Conservation (phyloP, 2,113 vertebrate species). For the Oreocharis arfaki region DNA sequence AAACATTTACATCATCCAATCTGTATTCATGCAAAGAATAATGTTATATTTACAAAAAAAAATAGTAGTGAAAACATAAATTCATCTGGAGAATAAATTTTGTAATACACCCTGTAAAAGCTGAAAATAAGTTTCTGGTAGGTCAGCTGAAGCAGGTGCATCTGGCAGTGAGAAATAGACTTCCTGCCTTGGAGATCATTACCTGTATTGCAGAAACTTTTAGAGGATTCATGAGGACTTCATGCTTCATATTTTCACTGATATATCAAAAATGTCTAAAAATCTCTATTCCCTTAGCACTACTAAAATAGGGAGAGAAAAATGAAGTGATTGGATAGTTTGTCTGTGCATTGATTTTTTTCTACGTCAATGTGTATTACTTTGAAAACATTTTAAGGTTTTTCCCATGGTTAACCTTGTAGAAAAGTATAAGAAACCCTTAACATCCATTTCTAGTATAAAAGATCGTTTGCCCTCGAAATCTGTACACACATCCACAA, state of each 20-base stretch:
- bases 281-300: not conserved
- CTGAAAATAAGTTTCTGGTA: not conserved
- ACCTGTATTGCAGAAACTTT: not conserved
- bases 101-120: not conserved
- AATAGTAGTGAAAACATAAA: not conserved
- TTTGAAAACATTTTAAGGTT: not conserved
- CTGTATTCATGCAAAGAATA: not conserved
- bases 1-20: not conserved
- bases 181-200: not conserved
- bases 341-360: not conserved
- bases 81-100: not conserved
- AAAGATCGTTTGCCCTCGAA: not conserved
- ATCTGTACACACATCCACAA: fast-evolving
- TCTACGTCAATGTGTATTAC: not conserved
- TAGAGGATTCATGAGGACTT: not conserved
- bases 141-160: not conserved
- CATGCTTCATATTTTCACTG: not conserved
- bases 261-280: not conserved
- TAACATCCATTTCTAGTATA: not conserved
- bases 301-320: not conserved
- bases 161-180: not conserved
- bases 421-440: not conserved
- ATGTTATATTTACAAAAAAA: not conserved
- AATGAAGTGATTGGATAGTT: not conserved
- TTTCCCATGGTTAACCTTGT: not conserved